Evolutionary conservation across 1,140 invertebrate genomes (phyloP).

Genomic region (Magallana ariakensis): DNA sequence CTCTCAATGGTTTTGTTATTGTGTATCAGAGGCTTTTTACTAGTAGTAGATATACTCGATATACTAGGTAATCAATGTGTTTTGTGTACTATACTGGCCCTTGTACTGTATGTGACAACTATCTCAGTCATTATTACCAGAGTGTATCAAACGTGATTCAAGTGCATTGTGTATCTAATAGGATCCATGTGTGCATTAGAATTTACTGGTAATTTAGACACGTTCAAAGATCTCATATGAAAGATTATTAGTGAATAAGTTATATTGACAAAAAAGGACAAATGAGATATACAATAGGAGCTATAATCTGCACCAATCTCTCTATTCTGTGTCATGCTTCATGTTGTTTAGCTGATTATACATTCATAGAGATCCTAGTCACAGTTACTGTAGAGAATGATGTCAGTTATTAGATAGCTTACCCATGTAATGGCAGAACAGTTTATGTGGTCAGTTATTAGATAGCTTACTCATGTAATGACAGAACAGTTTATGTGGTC

Average conservation of each 20-base stretch:
- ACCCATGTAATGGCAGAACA: neutral
- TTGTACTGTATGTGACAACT: neutral
- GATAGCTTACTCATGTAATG: neutral
- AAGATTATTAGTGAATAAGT: too few relatives aligned
- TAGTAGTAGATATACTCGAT: neutral
- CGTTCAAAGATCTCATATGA: too few relatives aligned
- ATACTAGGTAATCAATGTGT: neutral
- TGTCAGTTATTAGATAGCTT: neutral
- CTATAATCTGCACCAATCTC: too few relatives aligned
- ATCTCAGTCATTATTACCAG: neutral
- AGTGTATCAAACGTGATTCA: neutral
- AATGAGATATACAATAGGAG: too few relatives aligned
- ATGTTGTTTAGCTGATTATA: too few relatives aligned
- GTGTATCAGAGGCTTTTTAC: constrained; percentile 48
- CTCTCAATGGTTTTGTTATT: constrained; percentile 40
- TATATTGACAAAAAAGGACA: too few relatives aligned
- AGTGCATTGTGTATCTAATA: neutral
- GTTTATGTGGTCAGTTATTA: neutral
- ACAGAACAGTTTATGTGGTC: neutral
- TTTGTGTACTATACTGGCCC: neutral
- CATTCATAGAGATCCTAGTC: too few relatives aligned
- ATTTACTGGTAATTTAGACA: too few relatives aligned
- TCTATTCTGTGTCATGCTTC: too few relatives aligned
- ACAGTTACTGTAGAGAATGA: too few relatives aligned
- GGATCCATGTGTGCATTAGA: neutral